Percentiles rank a stretch among this genome's conserved stretches.
Conservation (phyloP, 2,797 vertebrate species). For the Cyclopterus lumpus region DNA sequence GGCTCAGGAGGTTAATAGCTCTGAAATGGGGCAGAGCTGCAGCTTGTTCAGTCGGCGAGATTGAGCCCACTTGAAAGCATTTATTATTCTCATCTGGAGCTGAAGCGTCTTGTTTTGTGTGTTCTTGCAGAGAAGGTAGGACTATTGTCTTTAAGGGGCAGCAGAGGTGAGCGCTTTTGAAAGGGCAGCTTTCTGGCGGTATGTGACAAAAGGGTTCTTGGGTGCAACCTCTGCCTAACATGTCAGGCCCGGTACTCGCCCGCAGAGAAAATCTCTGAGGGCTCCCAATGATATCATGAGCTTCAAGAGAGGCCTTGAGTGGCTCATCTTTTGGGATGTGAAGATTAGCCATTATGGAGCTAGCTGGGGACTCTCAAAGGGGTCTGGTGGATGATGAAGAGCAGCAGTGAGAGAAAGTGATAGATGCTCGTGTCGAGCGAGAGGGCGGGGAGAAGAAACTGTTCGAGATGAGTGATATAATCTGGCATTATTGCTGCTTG, state of each 20-base stretch:
- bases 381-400: constrained; percentile 60
- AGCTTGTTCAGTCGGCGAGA: constrained; percentile 71
- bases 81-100: constrained; percentile 80
- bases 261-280: constrained; percentile 74
- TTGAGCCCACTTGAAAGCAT: constrained; percentile 81
- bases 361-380: constrained; percentile 52
- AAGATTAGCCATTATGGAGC: constrained; percentile 69
- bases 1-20: constrained; percentile 83
- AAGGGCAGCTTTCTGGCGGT: constrained; percentile 71
- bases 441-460: constrained; percentile 61
- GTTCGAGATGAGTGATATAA: constrained; percentile 76
- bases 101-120: constrained; percentile 75
- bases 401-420: constrained; percentile 49
- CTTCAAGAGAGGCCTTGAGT: constrained; percentile 69
- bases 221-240: constrained; percentile 20
- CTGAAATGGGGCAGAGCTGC: constrained; percentile 75
- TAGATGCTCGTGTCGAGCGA: constrained; percentile 60
- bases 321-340: constrained; percentile 75
- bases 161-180: constrained; percentile 82
- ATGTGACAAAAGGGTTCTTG: constrained; percentile 72
- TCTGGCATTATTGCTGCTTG: constrained; percentile 78
- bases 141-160: constrained; percentile 84
- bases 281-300: constrained; percentile 76
- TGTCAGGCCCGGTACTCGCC: constrained; percentile 57
- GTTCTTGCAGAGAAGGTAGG: constrained; percentile 71